phyloP scores from a whole-genome alignment of 2,113 vertebrate genomes.

The Archilochus colubris region DNA sequence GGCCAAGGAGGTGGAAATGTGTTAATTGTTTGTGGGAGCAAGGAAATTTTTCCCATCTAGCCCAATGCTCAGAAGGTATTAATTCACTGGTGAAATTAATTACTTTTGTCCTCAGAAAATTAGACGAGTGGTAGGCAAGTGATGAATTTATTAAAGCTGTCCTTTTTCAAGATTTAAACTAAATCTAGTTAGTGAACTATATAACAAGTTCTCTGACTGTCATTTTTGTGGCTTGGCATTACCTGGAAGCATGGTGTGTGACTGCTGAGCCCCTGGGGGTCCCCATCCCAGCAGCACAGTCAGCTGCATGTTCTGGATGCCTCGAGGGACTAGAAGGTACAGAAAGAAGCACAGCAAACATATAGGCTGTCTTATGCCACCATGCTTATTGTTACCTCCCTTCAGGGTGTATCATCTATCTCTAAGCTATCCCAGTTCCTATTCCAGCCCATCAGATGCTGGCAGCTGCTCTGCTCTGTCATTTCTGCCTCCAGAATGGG shows the following conservation, averaged over 20 bases:
- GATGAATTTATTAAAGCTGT: neutral
- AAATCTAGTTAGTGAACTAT: neutral
- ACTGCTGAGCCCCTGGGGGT: neutral
- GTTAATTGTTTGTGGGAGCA: neutral
- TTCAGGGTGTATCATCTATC: neutral
- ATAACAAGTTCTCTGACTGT: neutral
- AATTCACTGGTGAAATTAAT: neutral
- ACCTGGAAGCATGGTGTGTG: neutral
- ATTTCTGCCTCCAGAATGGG: rapidly evolving
- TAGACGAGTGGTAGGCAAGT: neutral
- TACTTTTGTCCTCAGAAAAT: neutral
- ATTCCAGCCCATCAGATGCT: neutral
- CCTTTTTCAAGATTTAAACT: neutral
- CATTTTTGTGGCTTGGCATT: neutral
- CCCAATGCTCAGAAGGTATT: neutral
- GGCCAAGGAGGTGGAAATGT: neutral
- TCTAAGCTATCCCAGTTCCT: neutral
- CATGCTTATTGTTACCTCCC: neutral
- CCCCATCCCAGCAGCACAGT: rapidly evolving
- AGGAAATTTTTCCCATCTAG: neutral
- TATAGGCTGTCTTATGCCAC: neutral
- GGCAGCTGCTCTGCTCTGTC: neutral
- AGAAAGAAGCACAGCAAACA: neutral
- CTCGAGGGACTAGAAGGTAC: rapidly evolving
- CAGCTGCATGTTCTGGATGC: neutral